phyloP scores from a whole-genome alignment of 2,888 invertebrate genomes.

The Chaitophorus viminalis region DNA sequence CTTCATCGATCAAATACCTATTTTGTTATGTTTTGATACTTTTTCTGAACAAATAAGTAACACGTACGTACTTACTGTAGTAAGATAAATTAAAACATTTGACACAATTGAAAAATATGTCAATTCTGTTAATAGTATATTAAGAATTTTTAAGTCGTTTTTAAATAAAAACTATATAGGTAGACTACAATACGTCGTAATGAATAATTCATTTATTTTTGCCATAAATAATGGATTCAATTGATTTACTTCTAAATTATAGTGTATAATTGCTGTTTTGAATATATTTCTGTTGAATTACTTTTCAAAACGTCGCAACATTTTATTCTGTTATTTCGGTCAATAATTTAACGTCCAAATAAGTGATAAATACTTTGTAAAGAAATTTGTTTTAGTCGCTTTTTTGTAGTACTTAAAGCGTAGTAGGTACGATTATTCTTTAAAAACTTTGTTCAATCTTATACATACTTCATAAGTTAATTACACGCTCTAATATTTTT shows the following conservation, averaged over 20 bases:
- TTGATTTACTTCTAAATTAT: no score
- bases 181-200: background rate
- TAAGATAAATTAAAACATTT: no score
- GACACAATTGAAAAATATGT: no score
- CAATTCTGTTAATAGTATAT: no score
- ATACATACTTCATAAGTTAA: background rate
- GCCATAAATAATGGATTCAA: background rate
- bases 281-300: background rate
- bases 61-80: no score
- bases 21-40: no score
- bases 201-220: background rate
- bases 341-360: background rate
- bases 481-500: background rate
- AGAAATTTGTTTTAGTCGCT: background rate
- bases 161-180: background rate
- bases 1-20: background rate
- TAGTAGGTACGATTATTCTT: background rate
- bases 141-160: no score
- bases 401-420: background rate
- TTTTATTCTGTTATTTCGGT: background rate
- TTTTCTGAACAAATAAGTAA: no score
- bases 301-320: background rate
- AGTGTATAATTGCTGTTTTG: no score
- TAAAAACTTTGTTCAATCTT: background rate
- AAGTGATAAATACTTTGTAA: background rate